phyloP scores from a whole-genome alignment of 2,113 vertebrate species.

The Sturnira hondurensis region DNA sequence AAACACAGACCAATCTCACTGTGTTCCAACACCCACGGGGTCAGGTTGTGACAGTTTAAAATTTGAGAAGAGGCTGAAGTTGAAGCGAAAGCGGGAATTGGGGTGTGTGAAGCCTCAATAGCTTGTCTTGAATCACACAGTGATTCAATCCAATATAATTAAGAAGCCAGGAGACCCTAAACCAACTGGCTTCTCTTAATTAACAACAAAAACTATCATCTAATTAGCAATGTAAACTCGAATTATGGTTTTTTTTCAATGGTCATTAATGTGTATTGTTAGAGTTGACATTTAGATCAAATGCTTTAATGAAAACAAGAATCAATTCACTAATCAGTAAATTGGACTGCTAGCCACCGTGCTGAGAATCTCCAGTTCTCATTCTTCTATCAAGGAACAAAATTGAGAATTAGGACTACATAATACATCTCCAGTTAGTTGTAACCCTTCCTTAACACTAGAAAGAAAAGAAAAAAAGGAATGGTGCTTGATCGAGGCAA shows the following conservation, averaged over 20 bases:
- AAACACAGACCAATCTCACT: neutral
- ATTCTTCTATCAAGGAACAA: slow-evolving; percentile 40
- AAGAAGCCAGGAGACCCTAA: slow-evolving; percentile 61
- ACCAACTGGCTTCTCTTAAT: slow-evolving; percentile 62
- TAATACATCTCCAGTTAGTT: slow-evolving; percentile 53
- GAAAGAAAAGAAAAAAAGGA: neutral
- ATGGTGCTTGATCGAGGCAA: neutral
- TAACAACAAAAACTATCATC: slow-evolving; percentile 35
- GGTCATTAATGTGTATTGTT: slow-evolving; percentile 66
- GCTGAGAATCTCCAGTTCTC: slow-evolving; percentile 28
- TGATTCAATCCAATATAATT: slow-evolving; percentile 58
- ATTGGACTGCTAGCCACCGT: slow-evolving; percentile 20
- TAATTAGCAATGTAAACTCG: slow-evolving; percentile 62
- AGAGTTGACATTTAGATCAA: slow-evolving; percentile 61
- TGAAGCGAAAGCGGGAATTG: neutral
- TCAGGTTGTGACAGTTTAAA: neutral
- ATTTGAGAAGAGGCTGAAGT: slow-evolving; percentile 6
- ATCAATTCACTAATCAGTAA: slow-evolving; percentile 56
- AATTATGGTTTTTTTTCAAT: slow-evolving; percentile 45
- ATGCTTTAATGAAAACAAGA: slow-evolving; percentile 69
- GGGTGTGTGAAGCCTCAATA: neutral
- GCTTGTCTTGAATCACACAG: slow-evolving; percentile 23
- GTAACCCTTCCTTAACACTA: slow-evolving; percentile 10
- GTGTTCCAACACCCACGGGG: neutral
- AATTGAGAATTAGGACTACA: slow-evolving; percentile 49